Base-by-base conservation (phyloP, 2,888 invertebrate genomes). In the Torymus texanus region DNA sequence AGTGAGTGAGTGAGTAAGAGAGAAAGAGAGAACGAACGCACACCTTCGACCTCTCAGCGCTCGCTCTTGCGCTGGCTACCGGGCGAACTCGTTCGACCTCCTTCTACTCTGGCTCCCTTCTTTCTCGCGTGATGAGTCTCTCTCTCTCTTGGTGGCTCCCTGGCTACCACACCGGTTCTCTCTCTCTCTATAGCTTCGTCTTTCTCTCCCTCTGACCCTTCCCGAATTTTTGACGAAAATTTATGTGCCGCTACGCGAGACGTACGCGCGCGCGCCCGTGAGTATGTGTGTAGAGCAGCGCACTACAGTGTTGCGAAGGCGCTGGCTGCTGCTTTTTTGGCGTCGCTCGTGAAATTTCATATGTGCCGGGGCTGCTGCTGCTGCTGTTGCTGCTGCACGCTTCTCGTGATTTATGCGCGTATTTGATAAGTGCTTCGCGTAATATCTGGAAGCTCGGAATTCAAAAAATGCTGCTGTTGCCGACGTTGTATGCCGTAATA, bases 11-110 rank as follows among this genome's bases (percentile, higher is more conserved):
- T 41, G 8, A 41, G 41, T 0, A 8, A 41, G 41, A 41, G 8
- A 41, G 41, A 41, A 8, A 41, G 41, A 41, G 41, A 41, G 5
- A 8, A 1, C 56, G n/a, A 29, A 65, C 59, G 63, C 61, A 14
- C 83, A 83, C 83, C 84, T 84, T 84, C 83, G 82, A 84, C 84
- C 84, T 83, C 80, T 59, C 41, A 41, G 41, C 29, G 29, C n/a
- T n/a, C 29, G 29, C 58, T 29, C 21, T 21, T 21, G 41, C 41
- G 8, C 18, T 59, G 70, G 82, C 84, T 84, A 84, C 84, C 63
- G 83, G 66, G 61, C 77, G 74, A 77, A 70, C 80, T 74, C 68
- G 61, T 51, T 66, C 80, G 77, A 77, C 73, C 80, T 80, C 66
- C 62, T 76, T 18, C 56, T 16, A 18, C 14, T 53, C 16, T 61